Base-by-base conservation (phyloP, 2,113 vertebrate species). In the Vulpes ferrilata region DNA sequence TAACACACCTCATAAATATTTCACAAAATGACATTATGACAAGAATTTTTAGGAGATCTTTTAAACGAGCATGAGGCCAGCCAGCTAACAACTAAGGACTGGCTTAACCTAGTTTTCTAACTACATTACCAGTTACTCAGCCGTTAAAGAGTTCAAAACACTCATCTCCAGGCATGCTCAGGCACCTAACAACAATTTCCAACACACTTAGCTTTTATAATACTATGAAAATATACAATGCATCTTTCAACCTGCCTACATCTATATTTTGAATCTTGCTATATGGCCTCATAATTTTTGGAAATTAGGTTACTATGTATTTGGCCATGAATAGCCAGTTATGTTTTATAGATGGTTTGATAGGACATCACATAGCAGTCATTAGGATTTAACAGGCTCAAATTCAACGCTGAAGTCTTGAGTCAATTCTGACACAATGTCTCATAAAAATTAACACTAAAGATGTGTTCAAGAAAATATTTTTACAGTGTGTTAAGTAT, bases 201-300 rank as follows among this genome's bases (percentile, higher is more conserved):
- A 85, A 79, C 27, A 93, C 51, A 89, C 67, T 53, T 59, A 55
- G 48, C 38, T 64, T 85, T 94, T n/a, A 48, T 17, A 87, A 91
- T 38, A 88, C 35, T 84, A 55, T 48, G 79, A 86, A 95, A 88
- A 84, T 30, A 19, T 62, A 92, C 16, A 93, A 27, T 32, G 0
- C 2, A 22, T 73, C 93, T 88, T 96, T 97, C 57, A 96, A 84
- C 23, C 62, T 96, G 62, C 43, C 64, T 80, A 51, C 27, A 27
- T 59, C 60, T 86, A 35, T 38, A 91, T 60, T 97, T 93, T 91
- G 92, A 96, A 86, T 79, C 91, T 88, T 94, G 55, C 27, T 97
- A 86, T 73, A 91, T 27, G 6, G 85, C 30, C 60, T 94, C 35
- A 94, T 90, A 79, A 95, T 51, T 90, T 85, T 80, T 82, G 62